These are phyloP conservation scores for Sclerurus mexicanus DNA, from an alignment of 2,113 vertebrate species.

Conservation along the genomic window DNA sequence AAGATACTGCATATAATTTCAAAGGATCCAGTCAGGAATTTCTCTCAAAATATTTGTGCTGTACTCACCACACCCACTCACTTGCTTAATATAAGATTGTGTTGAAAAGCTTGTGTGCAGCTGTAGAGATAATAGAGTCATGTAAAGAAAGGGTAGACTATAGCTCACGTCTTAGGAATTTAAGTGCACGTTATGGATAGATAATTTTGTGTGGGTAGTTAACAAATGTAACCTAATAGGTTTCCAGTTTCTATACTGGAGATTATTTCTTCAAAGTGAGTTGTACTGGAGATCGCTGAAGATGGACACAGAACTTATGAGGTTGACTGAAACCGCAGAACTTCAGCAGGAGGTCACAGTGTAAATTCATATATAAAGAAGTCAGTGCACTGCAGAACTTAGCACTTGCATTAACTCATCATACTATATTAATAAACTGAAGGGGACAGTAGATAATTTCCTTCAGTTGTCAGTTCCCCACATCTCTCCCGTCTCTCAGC, in stretches of 20 bases:
- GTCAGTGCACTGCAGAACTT: background rate
- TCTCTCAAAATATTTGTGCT: conserved; percentile 45
- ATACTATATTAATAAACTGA: background rate
- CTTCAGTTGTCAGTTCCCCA: background rate
- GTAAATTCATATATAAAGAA: background rate
- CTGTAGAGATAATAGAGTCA: background rate
- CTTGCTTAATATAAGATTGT: background rate
- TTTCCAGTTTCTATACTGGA: background rate
- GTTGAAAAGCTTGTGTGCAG: background rate
- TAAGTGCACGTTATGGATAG: background rate
- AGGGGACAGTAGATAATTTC: background rate
- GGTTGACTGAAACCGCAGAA: background rate
- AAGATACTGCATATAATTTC: background rate
- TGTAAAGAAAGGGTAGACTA: background rate
- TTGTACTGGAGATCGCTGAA: background rate
- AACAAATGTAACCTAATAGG: background rate
- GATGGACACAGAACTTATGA: background rate
- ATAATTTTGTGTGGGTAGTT: background rate
- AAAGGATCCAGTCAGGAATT: conserved; percentile 22
- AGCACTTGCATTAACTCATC: background rate
- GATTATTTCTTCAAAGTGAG: background rate
- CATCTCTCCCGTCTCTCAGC: background rate
- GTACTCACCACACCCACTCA: background rate
- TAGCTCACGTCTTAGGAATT: background rate
- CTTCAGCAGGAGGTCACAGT: background rate